These are phyloP conservation scores for Drosophila arawakana DNA, from an alignment of 1,140 invertebrate species.

Conservation along the genomic window DNA sequence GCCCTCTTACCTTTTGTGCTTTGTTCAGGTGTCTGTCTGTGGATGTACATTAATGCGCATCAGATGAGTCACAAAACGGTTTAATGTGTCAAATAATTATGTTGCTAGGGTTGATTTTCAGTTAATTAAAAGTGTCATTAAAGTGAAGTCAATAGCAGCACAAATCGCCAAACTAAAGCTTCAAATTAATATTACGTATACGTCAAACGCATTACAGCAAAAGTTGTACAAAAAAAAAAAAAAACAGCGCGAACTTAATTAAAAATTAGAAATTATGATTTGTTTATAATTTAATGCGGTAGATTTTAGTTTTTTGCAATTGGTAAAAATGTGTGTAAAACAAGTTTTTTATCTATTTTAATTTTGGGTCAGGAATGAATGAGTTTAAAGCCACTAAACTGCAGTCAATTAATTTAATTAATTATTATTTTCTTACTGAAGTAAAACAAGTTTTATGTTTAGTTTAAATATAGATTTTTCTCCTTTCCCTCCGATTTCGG, in stretches of 20 bases:
- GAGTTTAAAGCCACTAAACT: too few relatives aligned
- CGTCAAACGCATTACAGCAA: not conserved
- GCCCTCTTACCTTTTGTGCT: slow-evolving; percentile 27
- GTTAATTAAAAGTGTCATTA: slow-evolving; percentile 73
- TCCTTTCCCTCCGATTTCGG: too few relatives aligned
- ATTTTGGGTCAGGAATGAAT: too few relatives aligned
- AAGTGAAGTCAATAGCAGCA: slow-evolving; percentile 24
- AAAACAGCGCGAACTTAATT: not conserved
- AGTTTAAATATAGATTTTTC: too few relatives aligned
- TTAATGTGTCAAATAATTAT: slow-evolving; percentile 81
- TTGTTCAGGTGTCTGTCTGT: slow-evolving; percentile 16
- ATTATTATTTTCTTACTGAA: too few relatives aligned
- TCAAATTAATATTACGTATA: slow-evolving; percentile 18
- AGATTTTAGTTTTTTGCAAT: too few relatives aligned
- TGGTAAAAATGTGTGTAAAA: too few relatives aligned
- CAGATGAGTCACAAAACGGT: slow-evolving; percentile 75
- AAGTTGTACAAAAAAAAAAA: not conserved
- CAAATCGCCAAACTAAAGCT: slow-evolving; percentile 7
- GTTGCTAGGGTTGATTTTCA: slow-evolving; percentile 66
- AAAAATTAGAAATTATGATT: not conserved
- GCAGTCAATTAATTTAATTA: too few relatives aligned
- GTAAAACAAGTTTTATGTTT: too few relatives aligned
- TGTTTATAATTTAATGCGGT: too few relatives aligned
- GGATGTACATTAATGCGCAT: slow-evolving; percentile 63
- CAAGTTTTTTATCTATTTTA: too few relatives aligned